Evolutionary conservation across 2,797 vertebrate genomes (phyloP).

Genomic region (Fundulus diaphanus): DNA sequence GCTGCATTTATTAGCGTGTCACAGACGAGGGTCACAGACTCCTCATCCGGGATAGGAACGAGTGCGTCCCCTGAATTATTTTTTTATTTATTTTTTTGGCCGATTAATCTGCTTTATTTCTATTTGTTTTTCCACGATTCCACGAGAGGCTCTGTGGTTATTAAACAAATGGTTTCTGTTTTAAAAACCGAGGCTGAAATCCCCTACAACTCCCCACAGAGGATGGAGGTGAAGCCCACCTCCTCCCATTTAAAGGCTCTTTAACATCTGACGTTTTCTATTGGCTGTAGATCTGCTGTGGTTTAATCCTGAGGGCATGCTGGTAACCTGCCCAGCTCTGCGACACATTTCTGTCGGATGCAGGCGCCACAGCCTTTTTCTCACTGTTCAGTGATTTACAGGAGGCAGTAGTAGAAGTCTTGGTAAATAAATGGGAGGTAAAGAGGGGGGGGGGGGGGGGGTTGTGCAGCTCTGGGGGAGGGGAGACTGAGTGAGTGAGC

Average conservation of each 20-base stretch:
- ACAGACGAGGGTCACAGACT: slow-evolving; percentile 7
- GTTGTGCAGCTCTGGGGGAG: slow-evolving; percentile 64
- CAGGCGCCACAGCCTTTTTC: slow-evolving; percentile 9
- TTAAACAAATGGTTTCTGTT: neutral
- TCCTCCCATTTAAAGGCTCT: neutral
- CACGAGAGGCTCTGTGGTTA: no score
- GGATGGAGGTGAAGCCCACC: slow-evolving; percentile 15
- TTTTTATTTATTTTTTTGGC: no score
- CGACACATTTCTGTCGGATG: slow-evolving; percentile 47
- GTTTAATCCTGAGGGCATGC: neutral
- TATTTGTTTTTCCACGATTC: no score
- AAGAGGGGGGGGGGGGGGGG: slow-evolving; percentile 24
- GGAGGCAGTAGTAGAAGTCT: slow-evolving; percentile 41
- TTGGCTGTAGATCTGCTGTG: neutral
- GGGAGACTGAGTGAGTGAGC: slow-evolving; percentile 46
- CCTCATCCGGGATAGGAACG: neutral
- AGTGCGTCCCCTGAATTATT: neutral
- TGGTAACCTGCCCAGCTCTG: neutral
- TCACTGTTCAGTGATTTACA: slow-evolving; percentile 2
- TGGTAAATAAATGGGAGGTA: slow-evolving; percentile 29
- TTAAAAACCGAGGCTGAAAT: slow-evolving; percentile 24
- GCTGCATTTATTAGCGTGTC: slow-evolving; percentile 18
- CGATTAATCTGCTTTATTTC: no score
- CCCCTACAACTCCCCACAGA: slow-evolving; percentile 9
- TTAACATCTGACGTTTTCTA: neutral